Percentiles rank a stretch among this genome's conserved stretches.
These are phyloP conservation scores for Terrapene triunguis DNA, from an alignment of 2,113 vertebrate genomes.

Conservation along the genomic window DNA sequence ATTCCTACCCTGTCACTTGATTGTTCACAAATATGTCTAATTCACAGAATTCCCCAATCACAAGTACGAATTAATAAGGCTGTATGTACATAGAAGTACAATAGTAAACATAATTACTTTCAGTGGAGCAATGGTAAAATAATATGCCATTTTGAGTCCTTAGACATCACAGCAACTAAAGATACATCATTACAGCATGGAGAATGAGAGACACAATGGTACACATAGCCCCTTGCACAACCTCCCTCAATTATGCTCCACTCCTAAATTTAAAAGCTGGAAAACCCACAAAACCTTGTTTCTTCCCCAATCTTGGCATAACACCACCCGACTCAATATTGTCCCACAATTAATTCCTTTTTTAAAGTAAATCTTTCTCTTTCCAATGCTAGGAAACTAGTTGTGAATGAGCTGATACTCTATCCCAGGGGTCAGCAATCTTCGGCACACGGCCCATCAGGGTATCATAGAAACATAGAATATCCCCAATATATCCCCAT, in stretches of 20 bases:
- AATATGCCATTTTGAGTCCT: not conserved
- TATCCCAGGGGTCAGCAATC: not conserved
- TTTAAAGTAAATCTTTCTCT: not conserved
- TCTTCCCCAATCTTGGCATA: not conserved
- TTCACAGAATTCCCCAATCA: not conserved
- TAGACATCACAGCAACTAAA: not conserved
- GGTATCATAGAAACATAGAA: too few relatives aligned
- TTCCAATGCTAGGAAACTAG: not conserved
- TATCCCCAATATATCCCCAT: too few relatives aligned
- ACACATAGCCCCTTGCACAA: not conserved
- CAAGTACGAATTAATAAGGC: not conserved
- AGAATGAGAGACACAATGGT: not conserved
- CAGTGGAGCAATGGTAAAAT: not conserved
- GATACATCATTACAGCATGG: not conserved
- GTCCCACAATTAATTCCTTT: not conserved
- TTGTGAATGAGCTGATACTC: not conserved
- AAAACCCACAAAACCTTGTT: not conserved
- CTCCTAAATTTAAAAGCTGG: not conserved
- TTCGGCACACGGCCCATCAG: too few relatives aligned
- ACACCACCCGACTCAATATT: not conserved
- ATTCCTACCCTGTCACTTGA: not conserved
- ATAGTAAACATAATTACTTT: not conserved
- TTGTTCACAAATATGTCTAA: not conserved
- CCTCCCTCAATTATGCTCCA: not conserved
- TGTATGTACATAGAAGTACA: not conserved